These are phyloP conservation scores for Patella pellucida DNA, from an alignment of 2,888 invertebrate genomes.

Conservation along the genomic window DNA sequence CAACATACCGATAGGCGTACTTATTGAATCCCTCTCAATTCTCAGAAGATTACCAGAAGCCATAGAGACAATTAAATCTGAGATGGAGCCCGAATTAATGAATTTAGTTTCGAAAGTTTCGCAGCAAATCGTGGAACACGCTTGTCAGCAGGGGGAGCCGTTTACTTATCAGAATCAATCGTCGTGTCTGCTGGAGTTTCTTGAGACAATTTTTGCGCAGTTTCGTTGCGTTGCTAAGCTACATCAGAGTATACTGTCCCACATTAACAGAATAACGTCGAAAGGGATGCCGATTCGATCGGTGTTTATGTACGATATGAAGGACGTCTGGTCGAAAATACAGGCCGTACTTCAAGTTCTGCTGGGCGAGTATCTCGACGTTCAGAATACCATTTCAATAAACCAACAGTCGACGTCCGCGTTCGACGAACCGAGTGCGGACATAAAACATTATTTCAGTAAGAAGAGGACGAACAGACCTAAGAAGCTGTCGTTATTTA, in stretches of 20 bases:
- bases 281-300: constrained; percentile 56
- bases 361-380: constrained; percentile 88
- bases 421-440: constrained; percentile 69
- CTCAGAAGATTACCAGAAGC: constrained; percentile 86
- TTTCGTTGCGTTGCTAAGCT: constrained; percentile 85
- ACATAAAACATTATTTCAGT: constrained; percentile 72
- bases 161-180: constrained; percentile 63
- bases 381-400: constrained; percentile 83
- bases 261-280: constrained; percentile 65
- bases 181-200: constrained; percentile 74
- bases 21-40: constrained; percentile 87
- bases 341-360: constrained; percentile 88
- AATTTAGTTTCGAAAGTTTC: constrained; percentile 86
- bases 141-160: constrained; percentile 65
- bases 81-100: constrained; percentile 86
- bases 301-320: constrained; percentile 77
- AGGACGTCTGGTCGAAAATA: constrained; percentile 90
- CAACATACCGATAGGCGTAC: constrained; percentile 78
- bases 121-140: constrained; percentile 77
- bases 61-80: constrained; percentile 85
- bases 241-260: constrained; percentile 78
- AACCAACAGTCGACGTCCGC: constrained; percentile 73
- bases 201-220: constrained; percentile 84
- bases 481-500: constrained; percentile 75
- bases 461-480: constrained; percentile 70